phyloP scores from a whole-genome alignment of 2,888 invertebrate genomes.

The Cataglyphis cursor region DNA sequence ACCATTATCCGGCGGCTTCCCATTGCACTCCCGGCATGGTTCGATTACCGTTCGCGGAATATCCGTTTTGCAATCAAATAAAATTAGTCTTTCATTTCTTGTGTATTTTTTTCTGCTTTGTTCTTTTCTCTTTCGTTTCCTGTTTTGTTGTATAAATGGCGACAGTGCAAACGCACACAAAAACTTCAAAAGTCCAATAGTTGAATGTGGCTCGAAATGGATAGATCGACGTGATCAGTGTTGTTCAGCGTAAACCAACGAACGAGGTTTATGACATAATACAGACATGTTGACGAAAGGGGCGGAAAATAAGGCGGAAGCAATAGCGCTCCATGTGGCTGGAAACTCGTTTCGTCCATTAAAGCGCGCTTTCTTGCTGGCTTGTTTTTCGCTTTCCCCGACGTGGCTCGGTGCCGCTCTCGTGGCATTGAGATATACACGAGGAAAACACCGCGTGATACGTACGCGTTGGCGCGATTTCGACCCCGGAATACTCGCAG shows the following conservation, averaged over 20 bases:
- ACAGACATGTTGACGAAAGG: constrained; percentile 51
- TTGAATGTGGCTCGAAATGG: constrained; percentile 25
- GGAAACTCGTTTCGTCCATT: constrained; percentile 85
- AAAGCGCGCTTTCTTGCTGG: constrained; percentile 79
- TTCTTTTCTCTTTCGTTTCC: neutral
- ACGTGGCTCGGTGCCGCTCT: constrained; percentile 53
- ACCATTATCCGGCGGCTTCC: constrained; percentile 58
- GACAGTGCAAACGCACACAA: constrained; percentile 24
- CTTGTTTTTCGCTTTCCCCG: constrained; percentile 70
- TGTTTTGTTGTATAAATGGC: neutral
- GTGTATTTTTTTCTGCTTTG: constrained; percentile 48
- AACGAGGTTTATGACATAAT: constrained; percentile 48
- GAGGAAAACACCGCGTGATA: constrained; percentile 55
- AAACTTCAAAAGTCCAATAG: constrained; percentile 30
- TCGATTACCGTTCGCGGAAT: constrained; percentile 66
- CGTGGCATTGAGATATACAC: constrained; percentile 71
- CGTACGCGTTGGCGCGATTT: constrained; percentile 58
- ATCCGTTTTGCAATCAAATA: constrained; percentile 63
- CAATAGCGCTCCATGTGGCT: constrained; percentile 82
- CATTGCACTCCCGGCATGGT: constrained; percentile 48
- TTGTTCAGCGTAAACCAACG: constrained; percentile 69
- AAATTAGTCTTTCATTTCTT: constrained; percentile 61
- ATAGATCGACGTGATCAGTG: constrained; percentile 70
- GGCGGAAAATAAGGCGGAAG: constrained; percentile 78
- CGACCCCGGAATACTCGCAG: constrained; percentile 62